Evolutionary conservation across 2,888 invertebrate species (phyloP), one percentile per base, ranked within the genome.

Genomic region (Nephrotoma flavescens): DNA sequence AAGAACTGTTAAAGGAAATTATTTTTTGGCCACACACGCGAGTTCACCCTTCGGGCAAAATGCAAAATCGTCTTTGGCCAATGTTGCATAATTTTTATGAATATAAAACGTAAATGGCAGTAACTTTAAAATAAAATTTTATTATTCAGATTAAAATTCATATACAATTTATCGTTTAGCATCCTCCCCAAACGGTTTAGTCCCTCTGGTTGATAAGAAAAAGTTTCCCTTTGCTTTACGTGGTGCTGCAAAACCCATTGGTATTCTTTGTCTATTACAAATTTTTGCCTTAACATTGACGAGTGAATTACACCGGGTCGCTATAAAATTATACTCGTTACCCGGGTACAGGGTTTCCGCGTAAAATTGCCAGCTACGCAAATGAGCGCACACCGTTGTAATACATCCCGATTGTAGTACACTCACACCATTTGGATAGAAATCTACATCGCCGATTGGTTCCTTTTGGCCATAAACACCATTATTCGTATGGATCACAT

Each of bases 201-300:
- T 85, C 5, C 87, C 52, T 2, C 89, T 90, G 2, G 91, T 89
- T n/a, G 90, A 91, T 87, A 91, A 88, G 87, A 91, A 92, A 86
- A 89, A 91, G 88, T 89, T 91, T 41, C 92, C 92, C 87, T 90
- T 91, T 2, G 90, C 47, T 6, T 88, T 87, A 0, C 41, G 86
- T 0, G 91, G 89, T 41, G 88, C 89, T 11, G 88, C 89, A 87
- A 89, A 90, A 11, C 91, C 91, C 92, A 92, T 92, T 41, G 90
- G 89, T 11, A 88, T 86, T 5, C 89, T 86, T 4, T 86, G 83
- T 5, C 90, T 89, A 0, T 88, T 86, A 87, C 92, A 92, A 83
- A 89, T 89, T 12, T 88, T 87, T 0, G 89, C 88, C 15, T 89
- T 89, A 86, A 91, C 86, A 1, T 88, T 88, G 2, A 88, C 86